These are phyloP conservation scores for Drosophila flavopinicola DNA, from an alignment of 2,888 invertebrate species.

Conservation along the genomic window DNA sequence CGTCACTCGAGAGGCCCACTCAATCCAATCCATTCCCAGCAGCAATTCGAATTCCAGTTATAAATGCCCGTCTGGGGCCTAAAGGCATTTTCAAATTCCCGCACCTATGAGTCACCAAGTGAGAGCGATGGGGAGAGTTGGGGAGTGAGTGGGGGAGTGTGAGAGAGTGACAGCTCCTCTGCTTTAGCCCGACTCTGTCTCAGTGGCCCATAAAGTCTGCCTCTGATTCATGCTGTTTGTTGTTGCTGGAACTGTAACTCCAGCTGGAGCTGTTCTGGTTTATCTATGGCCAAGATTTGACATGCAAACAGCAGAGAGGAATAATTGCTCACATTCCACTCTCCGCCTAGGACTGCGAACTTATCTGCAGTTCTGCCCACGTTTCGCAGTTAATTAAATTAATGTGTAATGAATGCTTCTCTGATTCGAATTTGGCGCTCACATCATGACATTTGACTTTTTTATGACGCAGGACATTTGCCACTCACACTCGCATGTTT, in stretches of 20 bases:
- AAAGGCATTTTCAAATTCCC: slow-evolving; percentile 52
- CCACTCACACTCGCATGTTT: slow-evolving; percentile 3
- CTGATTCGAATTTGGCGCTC: slow-evolving; percentile 37
- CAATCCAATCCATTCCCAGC: slow-evolving; percentile 10
- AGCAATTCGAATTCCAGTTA: slow-evolving; percentile 42
- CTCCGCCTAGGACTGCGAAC: slow-evolving; percentile 6
- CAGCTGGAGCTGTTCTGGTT: slow-evolving; percentile 12
- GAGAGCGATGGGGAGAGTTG: not conserved
- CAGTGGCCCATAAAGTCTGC: slow-evolving; percentile 30
- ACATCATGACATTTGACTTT: slow-evolving; percentile 52
- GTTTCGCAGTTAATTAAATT: slow-evolving; percentile 70
- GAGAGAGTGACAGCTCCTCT: slow-evolving; percentile 14
- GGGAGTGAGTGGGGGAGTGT: not conserved
- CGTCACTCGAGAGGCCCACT: slow-evolving; percentile 41
- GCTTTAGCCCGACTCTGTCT: slow-evolving; percentile 12
- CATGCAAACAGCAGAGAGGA: slow-evolving; percentile 59
- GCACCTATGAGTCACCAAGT: slow-evolving; percentile 53
- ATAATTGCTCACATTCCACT: slow-evolving; percentile 60
- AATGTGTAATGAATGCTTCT: slow-evolving; percentile 47
- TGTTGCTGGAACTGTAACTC: slow-evolving; percentile 9
- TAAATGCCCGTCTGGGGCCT: slow-evolving; percentile 46
- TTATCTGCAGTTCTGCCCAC: slow-evolving; percentile 19
- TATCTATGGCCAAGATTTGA: slow-evolving; percentile 59
- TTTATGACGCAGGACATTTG: slow-evolving; percentile 4
- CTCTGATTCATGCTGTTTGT: slow-evolving; percentile 60